Evolutionary conservation across 2,113 vertebrate genomes (phyloP).

Genomic region (Odocoileus hemionus): DNA sequence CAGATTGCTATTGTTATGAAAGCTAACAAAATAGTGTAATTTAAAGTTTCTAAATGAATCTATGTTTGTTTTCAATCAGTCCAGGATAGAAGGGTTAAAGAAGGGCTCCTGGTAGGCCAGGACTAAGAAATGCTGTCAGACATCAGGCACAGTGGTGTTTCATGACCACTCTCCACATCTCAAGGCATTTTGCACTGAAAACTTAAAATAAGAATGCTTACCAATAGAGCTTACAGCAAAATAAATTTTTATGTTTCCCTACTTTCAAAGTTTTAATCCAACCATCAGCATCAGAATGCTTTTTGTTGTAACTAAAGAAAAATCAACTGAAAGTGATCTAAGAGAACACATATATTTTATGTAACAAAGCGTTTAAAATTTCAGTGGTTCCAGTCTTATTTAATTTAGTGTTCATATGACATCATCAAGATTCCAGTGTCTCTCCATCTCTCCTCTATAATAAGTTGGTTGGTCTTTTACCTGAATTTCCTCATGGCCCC

Average conservation of each 20-base stretch:
- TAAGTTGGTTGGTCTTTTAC: neutral
- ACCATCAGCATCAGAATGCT: neutral
- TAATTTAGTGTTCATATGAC: slow-evolving; percentile 1
- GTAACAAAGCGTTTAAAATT: neutral
- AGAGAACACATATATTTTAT: neutral
- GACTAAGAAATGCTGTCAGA: neutral
- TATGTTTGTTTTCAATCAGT: neutral
- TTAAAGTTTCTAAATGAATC: neutral
- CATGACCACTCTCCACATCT: neutral
- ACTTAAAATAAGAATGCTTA: neutral
- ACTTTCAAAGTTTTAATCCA: neutral
- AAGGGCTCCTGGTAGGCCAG: neutral
- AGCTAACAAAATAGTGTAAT: neutral
- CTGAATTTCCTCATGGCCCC: neutral
- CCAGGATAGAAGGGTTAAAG: neutral
- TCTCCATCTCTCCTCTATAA: neutral
- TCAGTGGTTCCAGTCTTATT: neutral
- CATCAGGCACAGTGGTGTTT: neutral
- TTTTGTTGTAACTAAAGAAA: slow-evolving; percentile 28
- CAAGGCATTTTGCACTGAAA: neutral
- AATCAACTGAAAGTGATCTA: neutral
- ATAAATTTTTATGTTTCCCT: neutral
- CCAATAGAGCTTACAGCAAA: neutral
- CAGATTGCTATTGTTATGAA: neutral
- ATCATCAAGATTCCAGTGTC: neutral